Evolutionary conservation across 1,140 invertebrate species (phyloP).

Genomic region (Psilanteris sp.): DNA sequence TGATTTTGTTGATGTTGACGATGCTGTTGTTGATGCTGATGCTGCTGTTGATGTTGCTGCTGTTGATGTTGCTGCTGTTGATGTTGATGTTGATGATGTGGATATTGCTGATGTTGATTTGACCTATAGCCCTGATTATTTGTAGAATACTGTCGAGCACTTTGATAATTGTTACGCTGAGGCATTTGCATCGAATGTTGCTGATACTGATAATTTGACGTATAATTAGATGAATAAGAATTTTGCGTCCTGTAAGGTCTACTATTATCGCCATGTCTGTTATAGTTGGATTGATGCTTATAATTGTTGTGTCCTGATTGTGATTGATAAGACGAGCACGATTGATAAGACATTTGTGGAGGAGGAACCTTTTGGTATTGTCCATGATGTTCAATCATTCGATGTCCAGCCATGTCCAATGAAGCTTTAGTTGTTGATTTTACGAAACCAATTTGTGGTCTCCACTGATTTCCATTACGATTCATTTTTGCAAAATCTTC

Average conservation of each 20-base stretch:
- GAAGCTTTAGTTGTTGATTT: constrained; percentile 82
- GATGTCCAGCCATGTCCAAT: constrained; percentile 84
- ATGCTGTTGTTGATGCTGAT: no score
- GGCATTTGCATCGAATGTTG: constrained; percentile 5
- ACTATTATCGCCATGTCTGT: constrained; percentile 23
- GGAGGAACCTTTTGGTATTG: constrained; percentile 71
- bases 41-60: no score
- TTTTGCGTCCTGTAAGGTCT: constrained; percentile 2
- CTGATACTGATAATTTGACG: constrained; percentile 9
- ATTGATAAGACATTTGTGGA: constrained; percentile 54
- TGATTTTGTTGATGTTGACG: no score
- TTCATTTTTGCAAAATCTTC: constrained; percentile 86
- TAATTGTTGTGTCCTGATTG: constrained; percentile 8
- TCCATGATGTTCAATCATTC: constrained; percentile 82
- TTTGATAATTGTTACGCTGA: constrained; percentile 29
- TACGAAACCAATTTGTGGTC: constrained; percentile 87
- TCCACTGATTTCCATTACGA: constrained; percentile 82
- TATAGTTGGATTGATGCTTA: constrained; percentile 1
- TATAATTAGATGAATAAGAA: constrained; percentile 4
- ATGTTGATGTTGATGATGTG: background rate
- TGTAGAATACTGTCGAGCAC: constrained; percentile 21
- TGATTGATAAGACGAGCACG: constrained; percentile 24
- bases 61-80: no score
- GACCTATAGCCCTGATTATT: constrained; percentile 20
- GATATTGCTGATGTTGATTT: constrained; percentile 7